These are phyloP conservation scores for Cottoperca gobio DNA, from an alignment of 2,797 vertebrate species.

Conservation along the genomic window DNA sequence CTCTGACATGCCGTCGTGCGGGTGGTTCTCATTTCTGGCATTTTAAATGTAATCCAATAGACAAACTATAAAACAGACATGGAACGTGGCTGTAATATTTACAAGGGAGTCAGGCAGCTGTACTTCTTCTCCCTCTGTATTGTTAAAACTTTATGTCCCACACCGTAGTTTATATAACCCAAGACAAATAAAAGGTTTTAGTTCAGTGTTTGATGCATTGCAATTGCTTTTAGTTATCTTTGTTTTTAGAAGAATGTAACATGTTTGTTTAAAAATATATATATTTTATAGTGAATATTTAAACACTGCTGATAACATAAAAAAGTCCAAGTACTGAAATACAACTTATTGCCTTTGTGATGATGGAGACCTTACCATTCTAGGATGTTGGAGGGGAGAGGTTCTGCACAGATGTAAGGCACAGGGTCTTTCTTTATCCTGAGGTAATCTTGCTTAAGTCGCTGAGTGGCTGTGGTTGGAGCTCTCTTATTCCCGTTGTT, in stretches of 20 bases:
- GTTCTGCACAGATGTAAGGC: conserved; percentile 98
- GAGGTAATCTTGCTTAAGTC: conserved; percentile 98
- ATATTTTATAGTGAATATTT: background rate
- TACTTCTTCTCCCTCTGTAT: too few species aligned
- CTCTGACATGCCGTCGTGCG: too few species aligned
- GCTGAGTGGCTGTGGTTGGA: conserved; percentile 96
- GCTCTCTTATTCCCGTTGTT: conserved; percentile 95
- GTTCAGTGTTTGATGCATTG: background rate
- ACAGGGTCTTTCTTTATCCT: conserved; percentile 99
- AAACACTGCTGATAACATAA: background rate
- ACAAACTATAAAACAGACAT: too few species aligned
- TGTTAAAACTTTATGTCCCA: background rate
- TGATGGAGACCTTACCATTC: conserved; percentile 91
- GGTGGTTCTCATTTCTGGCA: too few species aligned
- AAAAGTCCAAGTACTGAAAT: background rate
- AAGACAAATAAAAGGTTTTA: background rate
- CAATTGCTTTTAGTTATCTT: background rate
- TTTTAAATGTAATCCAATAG: too few species aligned
- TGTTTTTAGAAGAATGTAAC: background rate
- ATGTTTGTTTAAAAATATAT: background rate
- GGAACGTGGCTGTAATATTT: too few species aligned
- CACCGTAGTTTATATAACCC: background rate
- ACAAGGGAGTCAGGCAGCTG: too few species aligned
- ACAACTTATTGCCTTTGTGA: too few species aligned
- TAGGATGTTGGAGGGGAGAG: conserved; percentile 96